Evolutionary conservation across 2,113 vertebrate genomes (phyloP), one percentile per base, ranked within the genome.

Genomic region (Meles meles): DNA sequence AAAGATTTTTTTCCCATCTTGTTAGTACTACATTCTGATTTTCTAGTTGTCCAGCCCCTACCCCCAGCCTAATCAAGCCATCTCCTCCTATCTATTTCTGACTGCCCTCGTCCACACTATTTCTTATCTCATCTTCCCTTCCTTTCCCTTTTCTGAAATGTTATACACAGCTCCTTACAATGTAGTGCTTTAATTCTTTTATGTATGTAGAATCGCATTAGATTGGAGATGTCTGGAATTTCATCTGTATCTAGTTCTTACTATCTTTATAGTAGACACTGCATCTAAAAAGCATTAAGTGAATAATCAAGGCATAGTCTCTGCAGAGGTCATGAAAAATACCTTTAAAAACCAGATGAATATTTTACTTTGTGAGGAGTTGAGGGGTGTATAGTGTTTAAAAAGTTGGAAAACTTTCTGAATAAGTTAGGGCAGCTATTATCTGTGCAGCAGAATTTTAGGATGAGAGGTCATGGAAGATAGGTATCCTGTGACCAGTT

Each of bases 291-390:
- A 55, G 5, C 67, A 29, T 34, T 86, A 29, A 91, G 12, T 93
- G 11, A 80, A 37, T 95, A 79, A 89, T 74, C 34, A 95, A 92
- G n/a, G 67, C 96, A 84, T 89, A 93, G 39, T n/a, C 95, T 39
- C 57, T 59, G 5, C 34, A 84, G 63, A 71, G 18, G 9, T 93
- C 72, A 81, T 88, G 49, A 96, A 89, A 69, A 96, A 81, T 92
- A 63, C 39, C 94, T 71, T 83, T 76, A 59, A 96, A 91, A 63
- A 20, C n/a, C 91, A 37, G 34, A 29, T 85, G 42, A 37, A 37
- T 85, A 20, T 83, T 96, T 96, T 63, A 5, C 82, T 77, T 81
- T 76, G 14, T 2, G 61, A 17, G 37, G 27, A 34, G 18, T 4
- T 31, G 23, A 27, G 18, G 25, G 25, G 77, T 21, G 7, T 67